phyloP scores from a whole-genome alignment of 2,797 vertebrate species.

The Thamnophis elegans region DNA sequence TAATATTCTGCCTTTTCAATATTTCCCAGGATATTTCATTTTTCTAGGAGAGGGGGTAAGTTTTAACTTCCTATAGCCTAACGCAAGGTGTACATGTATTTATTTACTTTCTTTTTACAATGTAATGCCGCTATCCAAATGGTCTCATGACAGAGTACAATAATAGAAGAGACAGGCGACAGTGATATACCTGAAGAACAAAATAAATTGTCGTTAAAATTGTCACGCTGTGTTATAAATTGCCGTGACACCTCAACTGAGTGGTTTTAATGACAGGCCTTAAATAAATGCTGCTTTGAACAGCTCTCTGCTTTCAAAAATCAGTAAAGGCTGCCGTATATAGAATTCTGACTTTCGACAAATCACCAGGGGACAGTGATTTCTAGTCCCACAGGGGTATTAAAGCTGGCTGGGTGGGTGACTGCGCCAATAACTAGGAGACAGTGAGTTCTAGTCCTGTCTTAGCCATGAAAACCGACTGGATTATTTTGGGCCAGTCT shows the following conservation, averaged over 20 bases:
- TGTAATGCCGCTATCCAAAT: not conserved
- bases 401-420: not conserved
- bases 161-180: not conserved
- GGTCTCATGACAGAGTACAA: not conserved
- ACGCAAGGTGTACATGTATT: not conserved
- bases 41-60: no score
- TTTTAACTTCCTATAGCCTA: not conserved
- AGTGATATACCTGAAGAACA: not conserved
- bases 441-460: not conserved
- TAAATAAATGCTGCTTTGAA: not conserved
- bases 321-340: not conserved
- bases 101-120: not conserved
- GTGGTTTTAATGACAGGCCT: not conserved
- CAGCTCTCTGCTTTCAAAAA: not conserved
- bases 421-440: not conserved
- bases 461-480: fast-evolving
- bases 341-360: not conserved
- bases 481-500: not conserved
- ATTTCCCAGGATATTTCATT: no score
- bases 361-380: no score
- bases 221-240: not conserved
- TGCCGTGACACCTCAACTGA: not conserved
- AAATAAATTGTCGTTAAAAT: not conserved
- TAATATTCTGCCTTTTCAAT: no score
- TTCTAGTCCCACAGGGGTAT: not conserved